Base-by-base conservation (phyloP, 2,797 vertebrate species). In the Neostethus bicornis region DNA sequence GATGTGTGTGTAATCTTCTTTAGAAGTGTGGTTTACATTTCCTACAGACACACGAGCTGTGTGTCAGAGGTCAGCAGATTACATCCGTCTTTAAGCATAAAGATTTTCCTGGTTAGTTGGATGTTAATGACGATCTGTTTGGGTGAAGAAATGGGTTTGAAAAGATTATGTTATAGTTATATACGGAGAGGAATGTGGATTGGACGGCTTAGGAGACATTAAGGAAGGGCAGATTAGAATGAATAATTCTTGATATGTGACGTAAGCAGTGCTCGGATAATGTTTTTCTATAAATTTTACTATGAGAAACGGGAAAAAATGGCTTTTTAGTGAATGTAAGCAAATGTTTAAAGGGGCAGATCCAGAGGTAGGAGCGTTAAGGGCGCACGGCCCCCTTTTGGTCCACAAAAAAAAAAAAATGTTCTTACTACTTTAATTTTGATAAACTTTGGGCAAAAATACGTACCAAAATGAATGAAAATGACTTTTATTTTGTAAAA, bases 151-250 rank as follows among this genome's bases (percentile, higher is more conserved):
- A 11, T 32, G 37, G n/a, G 14, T 50, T 29, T 61, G 35, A 51
- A 59, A 57, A 73, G 61, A 60, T 79, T 67, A 78, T 66, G 24
- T n/a, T 59, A 68, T 38, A 46, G 42, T 64, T 46, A 75, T 66
- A 66, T 51, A 51, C 42, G 49, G 52, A 34, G 12, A 57, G 19
- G 38, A 29, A 31, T 39, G 26, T 66, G 34, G 53, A 70, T 31
- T 10, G 10, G 31, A 65, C 14, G 52, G 71, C 71, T 78, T 74
- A 74, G 17, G n/a, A 43, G 44, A 55, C 37, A 35, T 14, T 44
- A 54, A 76, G 58, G 46, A 64, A 57, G 12, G 24, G 4, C 6
- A 52, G 54, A 39, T 9, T 29, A 63, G 66, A 72, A 80, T 67
- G 51, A 56, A 69, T 77, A 73, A 77, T 46, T 52, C 0, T 7